phyloP scores from a whole-genome alignment of 2,113 vertebrate genomes.

The Sceloporus undulatus region DNA sequence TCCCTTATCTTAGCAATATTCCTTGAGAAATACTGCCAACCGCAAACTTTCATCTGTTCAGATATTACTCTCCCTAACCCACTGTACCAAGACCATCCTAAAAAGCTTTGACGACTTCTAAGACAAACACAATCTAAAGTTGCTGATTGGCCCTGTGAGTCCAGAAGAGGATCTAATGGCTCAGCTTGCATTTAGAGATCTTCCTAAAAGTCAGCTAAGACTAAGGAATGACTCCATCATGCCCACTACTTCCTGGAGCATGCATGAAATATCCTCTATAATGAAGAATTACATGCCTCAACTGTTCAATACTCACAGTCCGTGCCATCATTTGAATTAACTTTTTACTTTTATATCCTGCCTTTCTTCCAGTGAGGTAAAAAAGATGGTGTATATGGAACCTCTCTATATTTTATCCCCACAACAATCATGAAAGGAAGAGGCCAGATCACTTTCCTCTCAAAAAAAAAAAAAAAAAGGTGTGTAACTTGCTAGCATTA shows the following conservation, averaged over 20 bases:
- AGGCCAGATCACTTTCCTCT: no score
- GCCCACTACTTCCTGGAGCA: not conserved
- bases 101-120: not conserved
- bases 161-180: not conserved
- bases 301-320: not conserved
- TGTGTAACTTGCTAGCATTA: no score
- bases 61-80: not conserved
- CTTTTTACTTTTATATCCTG: not conserved
- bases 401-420: not conserved
- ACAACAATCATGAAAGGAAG: not conserved
- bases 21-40: not conserved
- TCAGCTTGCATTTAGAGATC: not conserved
- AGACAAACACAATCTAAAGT: not conserved
- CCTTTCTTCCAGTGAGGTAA: not conserved
- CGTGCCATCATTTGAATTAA: not conserved
- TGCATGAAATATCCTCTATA: not conserved
- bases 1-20: not conserved
- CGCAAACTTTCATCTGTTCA: not conserved
- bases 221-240: not conserved
- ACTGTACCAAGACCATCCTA: not conserved
- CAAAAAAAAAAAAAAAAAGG: no score
- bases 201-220: not conserved
- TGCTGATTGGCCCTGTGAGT: not conserved
- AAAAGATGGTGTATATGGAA: not conserved
- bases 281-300: not conserved